A percentile compares a stretch with the other conserved stretches of the same genome.
Evolutionary conservation across 2,797 vertebrate genomes (phyloP).

Genomic region (Mionectes olivaceus): DNA sequence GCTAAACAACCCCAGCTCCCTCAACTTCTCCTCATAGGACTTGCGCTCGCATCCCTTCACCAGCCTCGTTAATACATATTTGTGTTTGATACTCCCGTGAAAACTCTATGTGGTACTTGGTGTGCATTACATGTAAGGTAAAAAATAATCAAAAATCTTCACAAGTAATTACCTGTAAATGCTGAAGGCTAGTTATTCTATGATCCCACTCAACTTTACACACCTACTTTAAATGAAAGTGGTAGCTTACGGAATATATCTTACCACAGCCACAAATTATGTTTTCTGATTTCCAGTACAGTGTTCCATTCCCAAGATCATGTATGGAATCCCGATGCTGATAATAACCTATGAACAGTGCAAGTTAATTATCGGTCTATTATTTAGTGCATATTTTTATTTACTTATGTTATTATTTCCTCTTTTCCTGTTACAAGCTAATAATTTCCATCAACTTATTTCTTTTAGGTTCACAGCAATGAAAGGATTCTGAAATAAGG

Average conservation of each 20-base stretch:
- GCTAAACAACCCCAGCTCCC: no score
- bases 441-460: background rate
- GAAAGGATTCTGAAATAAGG: background rate
- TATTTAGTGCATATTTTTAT: background rate
- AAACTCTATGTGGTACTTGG: background rate
- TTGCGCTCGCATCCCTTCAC: no score
- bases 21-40: no score
- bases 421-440: background rate
- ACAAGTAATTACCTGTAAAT: background rate
- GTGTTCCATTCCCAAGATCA: background rate
- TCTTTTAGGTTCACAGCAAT: background rate
- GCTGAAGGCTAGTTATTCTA: background rate
- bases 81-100: background rate
- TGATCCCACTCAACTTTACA: background rate
- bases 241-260: background rate
- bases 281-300: background rate
- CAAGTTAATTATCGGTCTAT: background rate
- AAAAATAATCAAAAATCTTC: background rate
- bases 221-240: background rate
- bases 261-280: background rate
- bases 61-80: background rate
- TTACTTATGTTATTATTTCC: background rate
- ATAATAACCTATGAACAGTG: background rate
- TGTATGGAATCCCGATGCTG: background rate
- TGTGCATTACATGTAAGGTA: background rate